These are phyloP conservation scores for Sicus ferrugineus DNA, from an alignment of 2,888 invertebrate species.

Conservation along the genomic window DNA sequence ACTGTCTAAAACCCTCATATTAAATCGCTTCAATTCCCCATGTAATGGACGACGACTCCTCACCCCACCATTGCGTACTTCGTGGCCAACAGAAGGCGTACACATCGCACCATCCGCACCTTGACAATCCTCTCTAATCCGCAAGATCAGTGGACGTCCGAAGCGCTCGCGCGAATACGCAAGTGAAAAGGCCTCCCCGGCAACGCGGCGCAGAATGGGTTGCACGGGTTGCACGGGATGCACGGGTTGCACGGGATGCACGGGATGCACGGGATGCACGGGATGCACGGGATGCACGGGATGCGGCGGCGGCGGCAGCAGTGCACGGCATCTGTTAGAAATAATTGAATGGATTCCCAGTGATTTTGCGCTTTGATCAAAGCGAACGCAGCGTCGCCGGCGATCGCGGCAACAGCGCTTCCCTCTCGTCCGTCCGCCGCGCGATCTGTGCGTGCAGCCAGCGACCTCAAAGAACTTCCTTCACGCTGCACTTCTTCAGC, in stretches of 20 bases:
- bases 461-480: not conserved
- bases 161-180: too few relatives aligned
- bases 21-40: too few relatives aligned
- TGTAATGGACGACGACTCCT: too few relatives aligned
- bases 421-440: not conserved
- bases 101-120: too few relatives aligned
- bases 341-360: constrained; percentile 26
- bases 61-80: too few relatives aligned
- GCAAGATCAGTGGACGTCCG: constrained; percentile 19
- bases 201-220: too few relatives aligned
- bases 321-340: constrained; percentile 7
- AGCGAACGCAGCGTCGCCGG: constrained; percentile 13
- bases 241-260: too few relatives aligned
- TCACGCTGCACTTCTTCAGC: not conserved
- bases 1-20: too few relatives aligned
- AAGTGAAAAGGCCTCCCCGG: too few relatives aligned
- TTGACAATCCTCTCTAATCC: not conserved
- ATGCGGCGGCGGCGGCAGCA: not conserved
- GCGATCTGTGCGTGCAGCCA: not conserved
- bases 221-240: too few relatives aligned
- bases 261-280: too few relatives aligned
- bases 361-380: constrained; percentile 31
- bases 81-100: too few relatives aligned
- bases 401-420: constrained; percentile 15
- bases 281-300: not conserved